phyloP scores from a whole-genome alignment of 2,888 invertebrate genomes.

The Hirtodrosophila histrioides region DNA sequence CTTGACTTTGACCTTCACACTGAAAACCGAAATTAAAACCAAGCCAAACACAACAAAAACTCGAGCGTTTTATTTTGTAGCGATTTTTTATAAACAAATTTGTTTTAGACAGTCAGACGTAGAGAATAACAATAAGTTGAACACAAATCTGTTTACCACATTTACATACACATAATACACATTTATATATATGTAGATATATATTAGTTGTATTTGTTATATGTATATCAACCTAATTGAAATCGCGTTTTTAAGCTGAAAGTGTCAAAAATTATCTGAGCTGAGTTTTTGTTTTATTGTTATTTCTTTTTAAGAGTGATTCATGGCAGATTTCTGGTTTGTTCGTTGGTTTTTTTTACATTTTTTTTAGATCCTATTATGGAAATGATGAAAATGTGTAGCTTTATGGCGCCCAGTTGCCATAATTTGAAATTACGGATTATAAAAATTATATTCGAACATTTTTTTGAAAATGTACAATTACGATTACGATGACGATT shows the following conservation, averaged over 20 bases:
- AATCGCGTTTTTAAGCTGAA: constrained; percentile 29
- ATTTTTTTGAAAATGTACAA: constrained; percentile 29
- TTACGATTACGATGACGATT: constrained; percentile 33
- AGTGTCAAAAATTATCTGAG: constrained; percentile 40
- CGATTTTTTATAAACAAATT: constrained; percentile 60
- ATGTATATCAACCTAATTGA: constrained; percentile 37
- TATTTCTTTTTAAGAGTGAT: constrained; percentile 23
- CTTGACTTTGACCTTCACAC: constrained; percentile 74
- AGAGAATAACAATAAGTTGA: constrained; percentile 29
- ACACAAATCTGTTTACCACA: constrained; percentile 37
- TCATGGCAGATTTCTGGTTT: constrained; percentile 24
- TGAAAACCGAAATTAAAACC: constrained; percentile 63
- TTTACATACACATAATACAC: constrained; percentile 35
- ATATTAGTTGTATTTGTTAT: constrained; percentile 13
- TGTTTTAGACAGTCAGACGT: constrained; percentile 44
- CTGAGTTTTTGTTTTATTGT: constrained; percentile 7
- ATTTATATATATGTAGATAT: constrained; percentile 4
- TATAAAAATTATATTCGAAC: constrained; percentile 59
- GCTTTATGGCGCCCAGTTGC: neutral
- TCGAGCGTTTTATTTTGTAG: constrained; percentile 20
- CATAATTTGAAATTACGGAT: constrained; percentile 38
- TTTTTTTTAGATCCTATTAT: constrained; percentile 36
- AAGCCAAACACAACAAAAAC: constrained; percentile 44
- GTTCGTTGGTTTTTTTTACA: neutral
- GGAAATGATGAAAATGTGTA: constrained; percentile 7